Evolutionary conservation across 2,888 invertebrate genomes (phyloP), one percentile per base, ranked within the genome.

Genomic region (Drosophila rellima): DNA sequence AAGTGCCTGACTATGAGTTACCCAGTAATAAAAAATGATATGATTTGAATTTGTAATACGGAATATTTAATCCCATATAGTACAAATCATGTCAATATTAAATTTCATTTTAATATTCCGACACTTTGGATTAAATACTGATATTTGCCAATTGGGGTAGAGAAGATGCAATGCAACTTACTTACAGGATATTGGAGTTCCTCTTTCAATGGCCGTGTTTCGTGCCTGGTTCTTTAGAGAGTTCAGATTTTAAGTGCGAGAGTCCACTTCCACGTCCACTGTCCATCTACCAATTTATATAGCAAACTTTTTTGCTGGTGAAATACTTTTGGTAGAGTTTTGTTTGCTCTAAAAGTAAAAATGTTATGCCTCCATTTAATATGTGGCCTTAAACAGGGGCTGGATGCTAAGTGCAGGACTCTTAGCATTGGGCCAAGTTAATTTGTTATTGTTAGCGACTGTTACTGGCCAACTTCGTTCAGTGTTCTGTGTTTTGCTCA

Each of bases 401-500:
- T 17, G 29, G 17, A 2, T 60, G 29, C 33, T 47, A 26, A 61
- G 18, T 73, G 78, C 61, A 66, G 54, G 42, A 15, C 61, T 15
- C 52, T 55, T 59, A 59, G 67, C 74, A 65, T 57, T 37, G 63
- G 47, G 52, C 52, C 61, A 64, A 77, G 78, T 80, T 88, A 82
- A 85, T 88, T 88, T 83, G 88, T 88, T 83, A 82, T 88, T 80
- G 88, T 83, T 83, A 88, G 78, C 54, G 61, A 70, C 57, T 61
- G 50, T 56, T 63, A 31, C 44, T 23, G 44, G 45, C 39, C 26
- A 50, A 44, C 40, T 54, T 45, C 37, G 42, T 33, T 29, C 23
- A 33, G 15, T 33, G 33, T 33, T 33, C 13, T 13, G 26, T 33
- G 33, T 33, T 4, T 26, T 35, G 29, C 35, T 20, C 33, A 48